A percentile compares a stretch with the other conserved stretches of the same genome.
Evolutionary conservation across 2,888 invertebrate genomes (phyloP).

Genomic region (Agrochola circellaris): DNA sequence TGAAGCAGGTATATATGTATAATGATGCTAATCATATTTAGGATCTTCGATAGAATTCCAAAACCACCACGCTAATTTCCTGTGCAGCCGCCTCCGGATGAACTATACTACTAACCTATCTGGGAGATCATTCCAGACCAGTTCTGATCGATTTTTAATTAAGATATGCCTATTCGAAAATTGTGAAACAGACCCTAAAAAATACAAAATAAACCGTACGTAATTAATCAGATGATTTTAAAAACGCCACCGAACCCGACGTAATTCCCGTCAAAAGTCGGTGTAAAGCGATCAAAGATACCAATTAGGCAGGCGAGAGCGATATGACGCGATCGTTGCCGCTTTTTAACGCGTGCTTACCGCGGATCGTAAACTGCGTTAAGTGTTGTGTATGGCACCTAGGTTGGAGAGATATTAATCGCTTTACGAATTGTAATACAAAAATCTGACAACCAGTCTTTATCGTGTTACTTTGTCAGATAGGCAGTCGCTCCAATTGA

Average conservation of each 20-base stretch:
- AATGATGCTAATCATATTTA: not conserved
- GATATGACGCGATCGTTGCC: slow-evolving; percentile 70
- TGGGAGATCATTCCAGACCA: not conserved
- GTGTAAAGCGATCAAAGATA: slow-evolving; percentile 77
- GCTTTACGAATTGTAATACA: not conserved
- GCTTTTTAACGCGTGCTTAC: slow-evolving; percentile 78
- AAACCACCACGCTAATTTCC: not conserved
- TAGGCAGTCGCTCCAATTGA: not conserved
- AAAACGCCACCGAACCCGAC: slow-evolving; percentile 18
- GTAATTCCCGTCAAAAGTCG: slow-evolving; percentile 52
- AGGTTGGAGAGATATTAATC: slow-evolving; percentile 16
- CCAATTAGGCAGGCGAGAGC: slow-evolving; percentile 73
- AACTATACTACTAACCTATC: not conserved
- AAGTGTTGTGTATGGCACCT: slow-evolving; percentile 57
- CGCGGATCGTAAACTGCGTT: slow-evolving; percentile 73
- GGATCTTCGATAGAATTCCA: not conserved
- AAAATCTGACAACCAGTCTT: no score
- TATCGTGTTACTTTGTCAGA: not conserved
- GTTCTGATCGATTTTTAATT: not conserved
- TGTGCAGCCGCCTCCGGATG: not conserved
- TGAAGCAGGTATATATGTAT: not conserved
- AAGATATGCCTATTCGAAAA: not conserved
- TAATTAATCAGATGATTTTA: slow-evolving; percentile 20
- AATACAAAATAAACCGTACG: slow-evolving; percentile 1
- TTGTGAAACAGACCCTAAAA: not conserved